Evolutionary conservation across 2,888 invertebrate species (phyloP).

Genomic region (Charanyca ferruginea): DNA sequence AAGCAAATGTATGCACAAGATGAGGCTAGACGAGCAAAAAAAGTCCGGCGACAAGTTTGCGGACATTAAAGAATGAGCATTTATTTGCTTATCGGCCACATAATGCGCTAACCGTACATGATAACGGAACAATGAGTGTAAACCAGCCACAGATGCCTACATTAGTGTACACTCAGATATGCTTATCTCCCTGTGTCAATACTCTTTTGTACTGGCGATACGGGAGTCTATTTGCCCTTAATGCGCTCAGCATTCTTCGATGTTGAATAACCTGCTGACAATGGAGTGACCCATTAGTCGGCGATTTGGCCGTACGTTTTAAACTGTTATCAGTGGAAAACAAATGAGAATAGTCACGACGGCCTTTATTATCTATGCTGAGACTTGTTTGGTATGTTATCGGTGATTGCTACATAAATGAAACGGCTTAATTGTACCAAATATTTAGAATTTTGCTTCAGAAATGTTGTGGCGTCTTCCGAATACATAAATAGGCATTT

Average conservation of each 20-base stretch:
- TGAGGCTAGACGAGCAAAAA: conserved; percentile 58
- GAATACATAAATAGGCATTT: conserved; percentile 31
- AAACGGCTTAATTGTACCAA: conserved; percentile 52
- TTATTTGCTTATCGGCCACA: conserved; percentile 88
- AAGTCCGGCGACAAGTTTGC: conserved; percentile 67
- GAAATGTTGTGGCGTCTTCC: conserved; percentile 33
- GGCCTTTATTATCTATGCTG: conserved; percentile 64
- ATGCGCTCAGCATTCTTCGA: conserved; percentile 86
- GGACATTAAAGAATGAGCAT: conserved; percentile 73
- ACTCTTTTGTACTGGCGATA: conserved; percentile 90
- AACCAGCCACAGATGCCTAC: conserved; percentile 83
- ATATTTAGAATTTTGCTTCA: conserved; percentile 52
- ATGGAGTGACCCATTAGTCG: conserved; percentile 83
- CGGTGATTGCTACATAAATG: conserved; percentile 68
- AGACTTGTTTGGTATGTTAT: conserved; percentile 71
- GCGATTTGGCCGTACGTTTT: conserved; percentile 73
- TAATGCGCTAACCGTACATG: conserved; percentile 87
- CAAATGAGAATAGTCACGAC: conserved; percentile 67
- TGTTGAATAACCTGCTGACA: conserved; percentile 84
- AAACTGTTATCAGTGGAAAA: conserved; percentile 74
- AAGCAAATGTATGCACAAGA: conserved; percentile 50
- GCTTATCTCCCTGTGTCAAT: conserved; percentile 89
- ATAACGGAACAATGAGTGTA: conserved; percentile 89
- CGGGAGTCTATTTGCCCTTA: conserved; percentile 88
- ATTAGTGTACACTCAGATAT: conserved; percentile 86